Conservation (phyloP, 2,113 vertebrate genomes). For the Aramus guarauna region DNA sequence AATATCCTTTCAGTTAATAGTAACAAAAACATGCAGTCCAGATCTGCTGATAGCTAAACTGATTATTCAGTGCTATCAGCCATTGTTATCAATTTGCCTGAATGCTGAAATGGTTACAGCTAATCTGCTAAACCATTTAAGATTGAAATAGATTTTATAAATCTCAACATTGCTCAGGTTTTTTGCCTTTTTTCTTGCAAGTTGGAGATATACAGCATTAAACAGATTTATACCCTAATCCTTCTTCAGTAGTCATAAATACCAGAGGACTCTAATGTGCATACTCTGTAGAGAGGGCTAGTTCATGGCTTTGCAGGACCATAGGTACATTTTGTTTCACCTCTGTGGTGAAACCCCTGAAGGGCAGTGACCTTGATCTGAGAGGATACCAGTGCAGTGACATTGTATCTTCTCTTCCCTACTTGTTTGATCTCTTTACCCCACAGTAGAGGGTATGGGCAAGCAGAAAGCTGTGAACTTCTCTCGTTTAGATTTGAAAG, state of each 20-base stretch:
- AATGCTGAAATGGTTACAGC: background rate
- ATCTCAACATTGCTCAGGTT: background rate
- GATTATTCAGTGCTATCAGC: background rate
- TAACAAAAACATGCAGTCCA: background rate
- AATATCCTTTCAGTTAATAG: background rate
- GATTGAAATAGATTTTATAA: background rate
- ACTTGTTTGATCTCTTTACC: background rate
- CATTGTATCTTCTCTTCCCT: background rate
- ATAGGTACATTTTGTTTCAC: background rate
- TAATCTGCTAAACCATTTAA: background rate
- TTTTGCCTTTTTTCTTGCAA: background rate
- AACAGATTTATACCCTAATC: background rate
- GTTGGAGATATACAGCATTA: background rate
- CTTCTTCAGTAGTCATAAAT: background rate
- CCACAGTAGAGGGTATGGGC: fast-evolving
- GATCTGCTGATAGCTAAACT: background rate
- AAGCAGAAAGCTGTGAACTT: background rate
- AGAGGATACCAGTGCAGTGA: background rate
- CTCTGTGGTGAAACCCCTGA: background rate
- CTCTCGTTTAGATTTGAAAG: background rate
- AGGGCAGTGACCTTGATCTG: background rate
- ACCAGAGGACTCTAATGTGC: background rate
- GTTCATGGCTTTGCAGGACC: background rate
- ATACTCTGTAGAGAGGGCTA: background rate
- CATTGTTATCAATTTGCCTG: background rate